Evolutionary conservation across 2,888 invertebrate species (phyloP), one percentile per base, ranked within the genome.

Genomic region (Hyalella azteca): DNA sequence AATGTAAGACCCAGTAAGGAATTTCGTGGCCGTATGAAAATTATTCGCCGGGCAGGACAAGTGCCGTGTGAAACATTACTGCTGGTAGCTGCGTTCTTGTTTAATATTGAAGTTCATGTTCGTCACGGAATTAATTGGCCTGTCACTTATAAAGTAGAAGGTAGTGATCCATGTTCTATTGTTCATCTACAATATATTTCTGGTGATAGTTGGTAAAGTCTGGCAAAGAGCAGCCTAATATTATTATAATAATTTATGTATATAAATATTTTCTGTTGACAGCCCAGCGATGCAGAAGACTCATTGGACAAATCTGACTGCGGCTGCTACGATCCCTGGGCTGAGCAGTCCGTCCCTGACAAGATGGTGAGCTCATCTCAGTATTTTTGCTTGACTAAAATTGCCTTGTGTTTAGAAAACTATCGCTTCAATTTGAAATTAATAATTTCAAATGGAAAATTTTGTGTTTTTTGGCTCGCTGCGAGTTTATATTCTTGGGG

Each of bases 311-410:
- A 54, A 26, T 5, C 50, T 22, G 50, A 2, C n/a, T 22, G 50
- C n/a, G 54, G 40, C 22, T 39, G 41, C 45, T 83, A 80, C 73
- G 81, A 83, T 29, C 83, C 83, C 0, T 83, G 83, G 83, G 77
- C 59, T 45, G 39, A 81, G 40, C 78, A 85, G 29, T 49, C 48
- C 26, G 75, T 85, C 4, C 32, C 79, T 1, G 89, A 90, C 85
- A 95, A 90, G 88, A 88, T 90, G 66, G 66, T 66, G 66, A 7
- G 54, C 9, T 54, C n/a, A n/a, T n/a, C n/a, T n/a, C n/a, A n/a
- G n/a, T n/a, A n/a, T n/a, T n/a, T n/a, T n/a, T n/a, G n/a, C n/a
- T n/a, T n/a, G n/a, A n/a, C n/a, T n/a, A n/a, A n/a, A n/a, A n/a
- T n/a, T n/a, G n/a, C n/a, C n/a, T n/a, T n/a, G n/a, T n/a, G n/a